phyloP scores from a whole-genome alignment of 2,888 invertebrate genomes.

The Xestia c-nigrum region DNA sequence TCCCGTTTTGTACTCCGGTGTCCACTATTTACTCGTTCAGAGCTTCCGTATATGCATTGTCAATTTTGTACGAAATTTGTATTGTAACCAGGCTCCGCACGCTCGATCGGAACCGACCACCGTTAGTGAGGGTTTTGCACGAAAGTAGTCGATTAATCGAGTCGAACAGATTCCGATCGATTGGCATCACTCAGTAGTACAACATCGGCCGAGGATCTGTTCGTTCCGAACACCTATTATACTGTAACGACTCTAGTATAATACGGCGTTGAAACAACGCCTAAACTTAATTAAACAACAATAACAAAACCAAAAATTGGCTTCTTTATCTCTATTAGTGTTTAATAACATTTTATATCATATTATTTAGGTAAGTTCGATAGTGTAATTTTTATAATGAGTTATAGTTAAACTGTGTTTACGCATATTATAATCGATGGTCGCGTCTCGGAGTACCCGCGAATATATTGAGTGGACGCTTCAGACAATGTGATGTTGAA shows the following conservation, averaged over 20 bases:
- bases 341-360: constrained; percentile 87
- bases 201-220: constrained; percentile 62
- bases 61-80: constrained; percentile 68
- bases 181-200: constrained; percentile 52
- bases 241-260: constrained; percentile 72
- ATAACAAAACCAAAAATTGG: constrained; percentile 88
- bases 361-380: constrained; percentile 82
- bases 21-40: constrained; percentile 56
- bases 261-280: constrained; percentile 79
- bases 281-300: constrained; percentile 73
- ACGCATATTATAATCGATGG: constrained; percentile 60
- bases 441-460: constrained; percentile 41
- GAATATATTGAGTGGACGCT: constrained; percentile 43
- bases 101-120: constrained; percentile 56
- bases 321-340: constrained; percentile 85
- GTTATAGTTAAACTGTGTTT: constrained; percentile 69
- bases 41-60: constrained; percentile 67
- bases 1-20: constrained; percentile 38
- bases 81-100: constrained; percentile 60
- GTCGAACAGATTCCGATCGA: constrained; percentile 41
- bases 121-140: constrained; percentile 52
- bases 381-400: constrained; percentile 77
- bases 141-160: constrained; percentile 54
- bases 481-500: constrained; percentile 55
- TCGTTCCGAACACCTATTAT: constrained; percentile 54